Percentiles rank a stretch among this genome's conserved stretches.
phyloP scores from a whole-genome alignment of 2,797 vertebrate genomes.

The Nothura maculosa region DNA sequence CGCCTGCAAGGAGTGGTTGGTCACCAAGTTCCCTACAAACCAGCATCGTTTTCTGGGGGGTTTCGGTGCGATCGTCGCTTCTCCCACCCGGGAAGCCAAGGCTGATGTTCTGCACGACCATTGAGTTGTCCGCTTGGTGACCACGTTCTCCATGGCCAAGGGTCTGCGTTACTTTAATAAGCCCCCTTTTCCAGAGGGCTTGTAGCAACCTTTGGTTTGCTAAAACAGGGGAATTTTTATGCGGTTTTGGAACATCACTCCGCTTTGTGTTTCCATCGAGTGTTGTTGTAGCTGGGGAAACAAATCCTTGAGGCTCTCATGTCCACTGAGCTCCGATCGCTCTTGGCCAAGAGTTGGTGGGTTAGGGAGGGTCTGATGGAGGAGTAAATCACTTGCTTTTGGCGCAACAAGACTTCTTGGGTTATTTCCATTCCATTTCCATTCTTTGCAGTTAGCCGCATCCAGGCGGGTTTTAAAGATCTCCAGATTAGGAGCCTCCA shows the following conservation, averaged over 20 bases:
- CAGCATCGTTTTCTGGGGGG: neutral
- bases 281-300: neutral
- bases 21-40: rapidly evolving
- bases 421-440: too few species aligned
- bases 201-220: too few species aligned
- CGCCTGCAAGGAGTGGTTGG: too few species aligned
- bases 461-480: too few species aligned
- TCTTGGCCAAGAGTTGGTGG: neutral
- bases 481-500: too few species aligned
- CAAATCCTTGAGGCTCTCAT: neutral
- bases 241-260: neutral
- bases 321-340: neutral
- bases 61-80: neutral
- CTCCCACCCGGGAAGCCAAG: neutral
- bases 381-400: neutral
- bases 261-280: neutral
- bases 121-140: neutral
- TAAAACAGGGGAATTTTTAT: neutral
- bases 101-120: neutral
- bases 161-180: neutral
- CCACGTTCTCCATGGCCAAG: neutral
- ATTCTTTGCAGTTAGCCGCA: neutral
- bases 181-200: too few species aligned
- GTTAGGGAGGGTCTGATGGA: neutral
- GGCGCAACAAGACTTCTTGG: neutral